Base-by-base conservation (phyloP, 1,140 invertebrate genomes). In the Zaprionus davidi region DNA sequence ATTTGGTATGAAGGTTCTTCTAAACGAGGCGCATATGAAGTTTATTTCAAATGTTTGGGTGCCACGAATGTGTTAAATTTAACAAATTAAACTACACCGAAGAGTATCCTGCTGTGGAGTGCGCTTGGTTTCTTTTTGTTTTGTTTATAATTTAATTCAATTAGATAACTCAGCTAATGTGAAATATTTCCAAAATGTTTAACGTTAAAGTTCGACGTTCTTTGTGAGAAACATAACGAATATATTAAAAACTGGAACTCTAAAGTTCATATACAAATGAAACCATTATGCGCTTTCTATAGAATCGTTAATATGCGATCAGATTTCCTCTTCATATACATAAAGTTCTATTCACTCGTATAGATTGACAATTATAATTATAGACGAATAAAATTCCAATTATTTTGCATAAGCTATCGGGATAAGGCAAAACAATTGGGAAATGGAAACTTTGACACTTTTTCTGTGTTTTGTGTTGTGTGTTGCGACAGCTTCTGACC, bases 231-330 rank as follows among this genome's bases (percentile, higher is more conserved):
- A 44, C 2, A 24, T 13, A 13, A 49, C 6, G 38, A 34, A 72
- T 36, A 67, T 20, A 53, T 67, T 72, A 17, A 53, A 56, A 67
- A 59, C 41, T 22, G 41, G 31, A 57, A n/a, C 51, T 58, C 31
- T 49, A 12, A 53, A 9, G 12, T 24, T 51, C 34, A 12, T 34
- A 58, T 12, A 58, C 57, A 38, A 59, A 26, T 49, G 0, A 1
- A 66, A 22, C 31, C 53, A 67, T 55, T 49, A 24, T 15, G 1
- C 17, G 66, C 31, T 62, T 41, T 31, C 26, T 26, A 44, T 74
- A 62, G 44, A 60, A 59, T 67, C 49, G 41, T 13, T 22, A 73
- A 67, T 44, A 53, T 34, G 22, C 56, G 41, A 46, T 67, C 31
- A 20, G 28, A 28, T 15, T 59, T 38, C 26, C 38, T 7, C 15